phyloP scores from a whole-genome alignment of 1,140 invertebrate genomes.

The Heliconius hewitsoni region DNA sequence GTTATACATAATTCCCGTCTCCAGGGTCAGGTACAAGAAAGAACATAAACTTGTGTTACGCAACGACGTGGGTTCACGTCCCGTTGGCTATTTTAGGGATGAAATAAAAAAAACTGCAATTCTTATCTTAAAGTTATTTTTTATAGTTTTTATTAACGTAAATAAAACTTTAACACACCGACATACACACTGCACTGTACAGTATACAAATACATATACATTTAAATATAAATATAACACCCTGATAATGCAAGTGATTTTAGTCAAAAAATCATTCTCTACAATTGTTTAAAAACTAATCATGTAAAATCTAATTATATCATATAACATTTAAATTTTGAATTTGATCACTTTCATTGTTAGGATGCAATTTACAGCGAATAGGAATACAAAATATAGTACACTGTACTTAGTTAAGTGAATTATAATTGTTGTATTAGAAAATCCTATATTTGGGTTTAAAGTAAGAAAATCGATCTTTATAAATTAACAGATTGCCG shows the following conservation, averaged over 20 bases:
- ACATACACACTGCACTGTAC: background rate
- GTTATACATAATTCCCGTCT: too few species aligned
- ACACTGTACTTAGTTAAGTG: background rate
- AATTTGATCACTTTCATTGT: background rate
- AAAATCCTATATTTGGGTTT: background rate
- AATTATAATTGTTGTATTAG: background rate
- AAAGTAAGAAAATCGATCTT: too few species aligned
- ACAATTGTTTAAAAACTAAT: background rate
- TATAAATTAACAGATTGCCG: background rate
- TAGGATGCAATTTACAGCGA: background rate
- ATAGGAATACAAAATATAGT: slow-evolving; percentile 7
- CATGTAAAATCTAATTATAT: too few species aligned
- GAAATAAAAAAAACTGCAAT: background rate
- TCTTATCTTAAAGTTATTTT: slow-evolving; percentile 39
- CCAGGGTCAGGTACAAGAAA: too few species aligned
- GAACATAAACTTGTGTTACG: too few species aligned
- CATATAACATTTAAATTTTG: too few species aligned
- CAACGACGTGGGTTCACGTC: too few species aligned
- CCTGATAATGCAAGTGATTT: background rate
- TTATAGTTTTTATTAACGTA: slow-evolving; percentile 51
- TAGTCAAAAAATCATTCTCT: background rate
- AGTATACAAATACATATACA: background rate
- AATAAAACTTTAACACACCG: slow-evolving; percentile 53
- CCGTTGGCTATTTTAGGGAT: background rate
- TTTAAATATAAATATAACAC: background rate